Conservation (phyloP, 2,113 vertebrate genomes). For the Trematocara macrostoma region DNA sequence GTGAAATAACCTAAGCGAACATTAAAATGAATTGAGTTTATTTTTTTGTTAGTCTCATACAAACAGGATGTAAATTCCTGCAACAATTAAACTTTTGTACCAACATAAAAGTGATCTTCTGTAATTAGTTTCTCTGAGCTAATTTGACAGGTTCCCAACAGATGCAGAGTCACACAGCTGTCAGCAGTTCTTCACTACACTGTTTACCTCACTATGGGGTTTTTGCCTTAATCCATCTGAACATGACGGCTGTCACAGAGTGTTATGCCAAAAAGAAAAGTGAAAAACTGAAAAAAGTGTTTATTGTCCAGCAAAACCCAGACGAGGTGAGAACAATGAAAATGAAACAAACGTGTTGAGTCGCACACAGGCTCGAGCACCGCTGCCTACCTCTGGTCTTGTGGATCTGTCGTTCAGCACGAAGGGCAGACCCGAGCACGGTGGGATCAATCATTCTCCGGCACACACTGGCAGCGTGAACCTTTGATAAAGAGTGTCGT, state of each 20-base stretch:
- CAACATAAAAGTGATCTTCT: not conserved
- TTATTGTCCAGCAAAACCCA: slow-evolving; percentile 23
- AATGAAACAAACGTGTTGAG: too few species aligned
- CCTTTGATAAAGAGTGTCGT: slow-evolving; percentile 75
- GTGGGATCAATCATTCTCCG: slow-evolving; percentile 64
- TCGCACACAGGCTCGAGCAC: not conserved
- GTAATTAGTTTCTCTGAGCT: not conserved
- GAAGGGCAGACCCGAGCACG: slow-evolving; percentile 55
- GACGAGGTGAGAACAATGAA: slow-evolving; percentile 55
- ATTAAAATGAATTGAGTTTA: not conserved
- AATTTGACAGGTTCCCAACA: not conserved
- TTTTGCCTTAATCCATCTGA: not conserved
- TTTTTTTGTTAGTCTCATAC: not conserved
- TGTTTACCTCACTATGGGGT: not conserved
- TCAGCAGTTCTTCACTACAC: not conserved
- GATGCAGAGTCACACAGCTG: not conserved
- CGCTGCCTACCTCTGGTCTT: not conserved
- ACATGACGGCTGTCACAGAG: not conserved
- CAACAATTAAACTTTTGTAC: not conserved
- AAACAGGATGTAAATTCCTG: not conserved
- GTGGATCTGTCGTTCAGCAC: slow-evolving; percentile 33
- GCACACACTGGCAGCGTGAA: slow-evolving; percentile 64
- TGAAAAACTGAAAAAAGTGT: slow-evolving; percentile 34
- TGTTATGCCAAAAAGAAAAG: slow-evolving; percentile 33
- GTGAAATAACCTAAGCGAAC: not conserved